Percentiles rank a stretch among this genome's conserved stretches.
Conservation (phyloP, 2,888 invertebrate genomes). For the Brenthis hecate region DNA sequence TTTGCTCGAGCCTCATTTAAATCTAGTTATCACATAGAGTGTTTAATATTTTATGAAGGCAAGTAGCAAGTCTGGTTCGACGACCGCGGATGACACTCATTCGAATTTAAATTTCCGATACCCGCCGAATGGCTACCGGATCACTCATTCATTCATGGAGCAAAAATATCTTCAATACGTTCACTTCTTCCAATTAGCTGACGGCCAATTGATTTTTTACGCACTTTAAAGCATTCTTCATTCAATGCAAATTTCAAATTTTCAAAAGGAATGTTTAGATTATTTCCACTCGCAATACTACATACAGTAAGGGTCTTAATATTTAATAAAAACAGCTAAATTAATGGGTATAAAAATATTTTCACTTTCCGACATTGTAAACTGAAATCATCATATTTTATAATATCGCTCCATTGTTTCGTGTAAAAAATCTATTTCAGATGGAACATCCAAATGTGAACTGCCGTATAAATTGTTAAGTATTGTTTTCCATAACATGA, state of each 20-base stretch:
- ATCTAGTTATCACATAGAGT: constrained; percentile 37
- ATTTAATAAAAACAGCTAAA: not conserved
- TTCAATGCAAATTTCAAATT: not conserved
- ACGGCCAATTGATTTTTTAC: constrained; percentile 13
- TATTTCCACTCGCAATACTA: not conserved
- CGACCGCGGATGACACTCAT: constrained; percentile 48
- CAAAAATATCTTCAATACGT: constrained; percentile 38
- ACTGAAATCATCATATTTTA: not conserved
- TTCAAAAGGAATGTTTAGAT: not conserved
- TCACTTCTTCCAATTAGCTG: constrained; percentile 23
- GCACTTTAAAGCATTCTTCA: not conserved
- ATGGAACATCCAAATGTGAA: constrained; percentile 23
- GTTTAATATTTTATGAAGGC: constrained; percentile 42
- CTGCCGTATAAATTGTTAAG: constrained; percentile 19
- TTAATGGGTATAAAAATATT: not conserved
- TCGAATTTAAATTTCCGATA: constrained; percentile 49
- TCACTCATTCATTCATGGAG: constrained; percentile 46
- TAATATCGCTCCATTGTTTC: constrained; percentile 20
- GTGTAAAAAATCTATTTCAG: constrained; percentile 29
- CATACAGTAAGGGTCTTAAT: not conserved
- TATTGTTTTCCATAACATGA: constrained; percentile 27
- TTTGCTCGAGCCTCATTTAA: constrained; percentile 32
- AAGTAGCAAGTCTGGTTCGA: constrained; percentile 43
- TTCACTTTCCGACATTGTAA: constrained; percentile 1
- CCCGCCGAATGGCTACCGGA: constrained; percentile 37